These are phyloP conservation scores for Oreortyx pictus DNA, from an alignment of 2,797 vertebrate species.

Conservation along the genomic window DNA sequence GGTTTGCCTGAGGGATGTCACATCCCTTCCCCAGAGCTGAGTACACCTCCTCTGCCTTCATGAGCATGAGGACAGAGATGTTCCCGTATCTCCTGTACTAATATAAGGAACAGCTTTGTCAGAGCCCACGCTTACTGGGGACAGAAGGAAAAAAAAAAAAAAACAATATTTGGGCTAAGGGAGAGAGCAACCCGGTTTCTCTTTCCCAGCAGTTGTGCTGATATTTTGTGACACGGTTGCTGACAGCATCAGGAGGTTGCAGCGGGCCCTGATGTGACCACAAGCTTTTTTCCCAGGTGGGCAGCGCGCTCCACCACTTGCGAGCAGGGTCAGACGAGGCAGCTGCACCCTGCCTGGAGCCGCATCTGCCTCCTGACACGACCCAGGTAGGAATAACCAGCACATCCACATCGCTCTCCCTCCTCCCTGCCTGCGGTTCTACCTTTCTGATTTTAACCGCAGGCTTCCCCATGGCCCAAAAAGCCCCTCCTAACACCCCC, in stretches of 20 bases:
- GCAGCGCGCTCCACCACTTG: background rate
- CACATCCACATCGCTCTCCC: background rate
- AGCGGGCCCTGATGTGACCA: slow-evolving; percentile 32
- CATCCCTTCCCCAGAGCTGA: background rate
- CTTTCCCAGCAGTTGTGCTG: background rate
- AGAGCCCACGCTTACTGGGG: background rate
- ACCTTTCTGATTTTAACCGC: background rate
- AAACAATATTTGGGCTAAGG: background rate
- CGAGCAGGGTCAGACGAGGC: slow-evolving; percentile 51
- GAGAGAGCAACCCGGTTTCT: background rate
- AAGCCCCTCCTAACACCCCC: background rate
- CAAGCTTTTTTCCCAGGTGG: slow-evolving; percentile 37
- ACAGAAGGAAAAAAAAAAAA: background rate
- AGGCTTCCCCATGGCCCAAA: slow-evolving; percentile 9
- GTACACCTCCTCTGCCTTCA: background rate
- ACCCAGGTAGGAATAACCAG: slow-evolving; percentile 42
- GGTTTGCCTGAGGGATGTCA: background rate
- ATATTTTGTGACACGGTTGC: slow-evolving; percentile 36
- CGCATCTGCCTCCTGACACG: slow-evolving; percentile 44
- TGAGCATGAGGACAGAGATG: background rate
- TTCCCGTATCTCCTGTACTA: background rate
- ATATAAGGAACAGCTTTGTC: background rate
- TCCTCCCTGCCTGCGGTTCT: background rate
- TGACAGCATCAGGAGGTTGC: slow-evolving; percentile 25
- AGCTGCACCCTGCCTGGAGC: slow-evolving; percentile 50